phyloP scores from a whole-genome alignment of 2,797 vertebrate species.

The Sphenodon punctatus region DNA sequence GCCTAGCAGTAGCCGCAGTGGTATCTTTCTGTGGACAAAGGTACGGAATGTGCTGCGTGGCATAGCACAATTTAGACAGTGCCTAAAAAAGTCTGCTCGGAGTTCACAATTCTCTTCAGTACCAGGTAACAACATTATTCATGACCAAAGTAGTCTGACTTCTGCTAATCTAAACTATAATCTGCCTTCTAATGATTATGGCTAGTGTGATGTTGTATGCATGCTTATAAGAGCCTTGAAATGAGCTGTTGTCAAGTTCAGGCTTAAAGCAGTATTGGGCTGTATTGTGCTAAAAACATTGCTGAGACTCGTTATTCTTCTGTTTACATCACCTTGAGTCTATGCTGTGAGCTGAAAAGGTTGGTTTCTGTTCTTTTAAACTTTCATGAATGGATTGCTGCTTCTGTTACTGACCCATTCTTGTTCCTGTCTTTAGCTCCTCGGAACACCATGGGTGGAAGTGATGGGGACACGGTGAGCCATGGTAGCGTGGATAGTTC shows the following conservation, averaged over 20 bases:
- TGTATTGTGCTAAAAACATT: too few species aligned
- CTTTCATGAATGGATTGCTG: conserved; percentile 16
- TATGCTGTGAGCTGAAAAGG: conserved; percentile 30
- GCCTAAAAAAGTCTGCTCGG: conserved; percentile 72
- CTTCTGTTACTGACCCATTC: conserved; percentile 57
- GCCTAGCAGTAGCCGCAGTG: conserved; percentile 93
- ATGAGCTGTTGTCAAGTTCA: background rate
- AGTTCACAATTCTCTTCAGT: conserved; percentile 61
- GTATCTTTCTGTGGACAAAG: conserved; percentile 96
- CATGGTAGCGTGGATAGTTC: conserved; percentile 89
- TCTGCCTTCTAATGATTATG: background rate
- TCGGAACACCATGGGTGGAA: conserved; percentile 70
- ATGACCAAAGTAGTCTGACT: conserved; percentile 9
- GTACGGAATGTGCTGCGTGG: conserved; percentile 89
- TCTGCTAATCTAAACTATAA: background rate
- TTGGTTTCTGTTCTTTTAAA: conserved; percentile 27
- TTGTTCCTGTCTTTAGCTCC: conserved; percentile 74
- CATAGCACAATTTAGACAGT: conserved; percentile 89
- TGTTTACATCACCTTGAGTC: conserved; percentile 26
- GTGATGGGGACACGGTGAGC: conserved; percentile 87
- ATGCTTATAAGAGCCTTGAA: background rate
- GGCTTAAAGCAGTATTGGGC: background rate
- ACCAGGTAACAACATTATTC: conserved; percentile 78
- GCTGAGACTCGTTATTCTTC: too few species aligned
- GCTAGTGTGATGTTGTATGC: background rate